phyloP scores from a whole-genome alignment of 2,797 vertebrate species.

The Brachyalestes nurse region DNA sequence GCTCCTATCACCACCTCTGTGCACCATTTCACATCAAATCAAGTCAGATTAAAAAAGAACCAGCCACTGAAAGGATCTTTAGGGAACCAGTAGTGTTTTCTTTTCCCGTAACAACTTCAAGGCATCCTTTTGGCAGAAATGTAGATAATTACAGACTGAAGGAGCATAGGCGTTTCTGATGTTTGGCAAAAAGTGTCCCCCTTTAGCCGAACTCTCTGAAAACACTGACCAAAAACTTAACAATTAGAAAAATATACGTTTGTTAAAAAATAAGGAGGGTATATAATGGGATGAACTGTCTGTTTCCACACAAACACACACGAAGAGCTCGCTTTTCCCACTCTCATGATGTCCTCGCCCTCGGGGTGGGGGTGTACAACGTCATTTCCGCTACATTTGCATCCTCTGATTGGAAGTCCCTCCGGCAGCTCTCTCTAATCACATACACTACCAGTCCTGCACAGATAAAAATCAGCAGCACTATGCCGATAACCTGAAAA shows the following conservation, averaged over 20 bases:
- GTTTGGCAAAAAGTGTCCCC: not conserved
- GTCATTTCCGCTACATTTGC: conserved; percentile 75
- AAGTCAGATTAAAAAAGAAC: too few relatives aligned
- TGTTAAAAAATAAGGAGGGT: conserved; percentile 3
- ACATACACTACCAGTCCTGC: conserved; percentile 79
- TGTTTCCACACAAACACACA: too few relatives aligned
- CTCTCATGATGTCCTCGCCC: conserved; percentile 71
- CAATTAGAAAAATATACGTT: not conserved
- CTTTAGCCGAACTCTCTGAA: not conserved
- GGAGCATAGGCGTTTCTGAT: not conserved
- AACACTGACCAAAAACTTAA: not conserved
- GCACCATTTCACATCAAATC: too few relatives aligned
- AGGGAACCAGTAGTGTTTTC: too few relatives aligned
- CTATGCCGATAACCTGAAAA: conserved; percentile 77
- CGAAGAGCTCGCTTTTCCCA: too few relatives aligned
- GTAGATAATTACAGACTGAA: not conserved
- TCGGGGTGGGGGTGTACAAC: conserved; percentile 73
- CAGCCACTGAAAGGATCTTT: too few relatives aligned
- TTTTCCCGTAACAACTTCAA: too few relatives aligned
- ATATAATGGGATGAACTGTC: not conserved
- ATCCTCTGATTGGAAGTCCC: conserved; percentile 73
- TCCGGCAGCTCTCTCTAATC: conserved; percentile 77
- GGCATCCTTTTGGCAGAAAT: too few relatives aligned
- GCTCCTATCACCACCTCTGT: too few relatives aligned
- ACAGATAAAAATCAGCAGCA: conserved; percentile 81